Percentiles rank a stretch among this genome's conserved stretches.
Conservation (phyloP, 2,113 vertebrate genomes). For the Austrofundulus limnaeus region DNA sequence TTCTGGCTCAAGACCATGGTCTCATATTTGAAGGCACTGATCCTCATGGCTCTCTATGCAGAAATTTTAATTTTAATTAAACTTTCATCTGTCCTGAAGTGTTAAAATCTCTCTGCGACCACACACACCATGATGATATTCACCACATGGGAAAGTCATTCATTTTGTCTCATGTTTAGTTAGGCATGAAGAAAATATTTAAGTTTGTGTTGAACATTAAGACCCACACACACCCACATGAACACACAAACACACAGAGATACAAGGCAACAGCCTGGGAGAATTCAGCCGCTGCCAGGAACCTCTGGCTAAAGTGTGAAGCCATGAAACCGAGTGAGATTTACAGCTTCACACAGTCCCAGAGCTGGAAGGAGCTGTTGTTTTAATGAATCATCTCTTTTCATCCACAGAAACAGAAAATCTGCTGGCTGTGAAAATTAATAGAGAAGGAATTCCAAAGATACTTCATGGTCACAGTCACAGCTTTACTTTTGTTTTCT, state of each 20-base stretch:
- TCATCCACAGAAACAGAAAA: not conserved
- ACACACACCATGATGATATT: too few relatives aligned
- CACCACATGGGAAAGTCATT: too few relatives aligned
- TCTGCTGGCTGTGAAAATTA: not conserved
- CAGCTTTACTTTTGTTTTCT: not conserved
- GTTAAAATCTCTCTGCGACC: too few relatives aligned
- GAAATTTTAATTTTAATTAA: too few relatives aligned
- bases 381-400: slow-evolving; percentile 8
- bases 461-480: not conserved
- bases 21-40: too few relatives aligned
- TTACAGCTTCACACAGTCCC: slow-evolving; percentile 29
- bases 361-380: not conserved
- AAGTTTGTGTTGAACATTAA: too few relatives aligned
- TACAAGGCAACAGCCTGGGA: slow-evolving; percentile 32
- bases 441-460: not conserved
- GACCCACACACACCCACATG: not conserved
- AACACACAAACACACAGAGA: slow-evolving; percentile 9
- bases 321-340: slow-evolving; percentile 29
- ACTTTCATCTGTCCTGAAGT: too few relatives aligned
- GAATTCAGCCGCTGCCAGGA: slow-evolving; percentile 32
- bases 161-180: too few relatives aligned
- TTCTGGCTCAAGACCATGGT: too few relatives aligned
- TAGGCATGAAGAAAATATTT: too few relatives aligned
- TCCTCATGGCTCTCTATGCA: too few relatives aligned
- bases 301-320: slow-evolving; percentile 43